phyloP scores from a whole-genome alignment of 2,888 invertebrate genomes.

The Apamea crenata region DNA sequence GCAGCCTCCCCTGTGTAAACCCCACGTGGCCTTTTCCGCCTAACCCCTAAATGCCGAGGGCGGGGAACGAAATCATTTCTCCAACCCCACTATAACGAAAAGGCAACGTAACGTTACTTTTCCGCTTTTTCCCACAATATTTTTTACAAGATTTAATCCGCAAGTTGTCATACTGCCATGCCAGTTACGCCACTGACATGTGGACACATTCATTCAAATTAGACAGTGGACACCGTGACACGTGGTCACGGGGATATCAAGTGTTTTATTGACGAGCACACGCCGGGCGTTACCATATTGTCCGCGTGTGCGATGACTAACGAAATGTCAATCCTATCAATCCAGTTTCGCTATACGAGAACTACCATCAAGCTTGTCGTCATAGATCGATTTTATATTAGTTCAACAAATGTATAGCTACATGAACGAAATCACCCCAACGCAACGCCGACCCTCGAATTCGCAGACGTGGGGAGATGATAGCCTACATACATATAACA shows the following conservation, averaged over 20 bases:
- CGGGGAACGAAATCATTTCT: constrained; percentile 15
- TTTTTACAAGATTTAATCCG: background rate
- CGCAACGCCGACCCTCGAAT: constrained; percentile 33
- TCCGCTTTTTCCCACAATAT: constrained; percentile 10
- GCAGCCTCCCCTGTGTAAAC: constrained; percentile 24
- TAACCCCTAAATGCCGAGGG: constrained; percentile 45
- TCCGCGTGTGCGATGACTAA: constrained; percentile 21
- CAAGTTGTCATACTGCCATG: background rate
- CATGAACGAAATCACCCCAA: constrained; percentile 46
- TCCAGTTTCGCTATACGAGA: background rate
- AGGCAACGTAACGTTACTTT: constrained; percentile 31
- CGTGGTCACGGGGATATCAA: constrained; percentile 28
- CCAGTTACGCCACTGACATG: background rate
- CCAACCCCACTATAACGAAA: constrained; percentile 26
- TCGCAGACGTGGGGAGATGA: constrained; percentile 46
- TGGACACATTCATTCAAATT: constrained; percentile 18
- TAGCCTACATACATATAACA: constrained; percentile 23
- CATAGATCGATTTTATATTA: constrained; percentile 27
- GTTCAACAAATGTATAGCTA: constrained; percentile 42
- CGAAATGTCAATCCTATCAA: constrained; percentile 1
- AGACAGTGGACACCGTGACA: constrained; percentile 6
- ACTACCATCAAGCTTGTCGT: background rate
- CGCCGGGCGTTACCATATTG: background rate
- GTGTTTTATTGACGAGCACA: constrained; percentile 18
- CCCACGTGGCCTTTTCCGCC: constrained; percentile 19